phyloP scores from a whole-genome alignment of 2,797 vertebrate species.

The Xenopus petersii region DNA sequence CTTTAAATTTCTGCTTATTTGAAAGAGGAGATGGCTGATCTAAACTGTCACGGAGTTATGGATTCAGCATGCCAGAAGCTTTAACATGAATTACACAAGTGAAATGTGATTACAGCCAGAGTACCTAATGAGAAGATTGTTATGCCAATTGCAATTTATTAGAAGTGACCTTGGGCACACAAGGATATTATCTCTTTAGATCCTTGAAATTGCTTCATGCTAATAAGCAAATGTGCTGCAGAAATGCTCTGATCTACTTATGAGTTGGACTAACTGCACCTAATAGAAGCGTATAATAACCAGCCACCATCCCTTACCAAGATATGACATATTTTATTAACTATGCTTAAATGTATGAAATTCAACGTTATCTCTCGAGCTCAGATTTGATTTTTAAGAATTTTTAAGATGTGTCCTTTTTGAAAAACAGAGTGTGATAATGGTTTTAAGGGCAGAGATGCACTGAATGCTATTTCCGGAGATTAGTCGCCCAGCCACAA shows the following conservation, averaged over 20 bases:
- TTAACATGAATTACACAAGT: conserved; percentile 25
- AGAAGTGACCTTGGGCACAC: conserved; percentile 38
- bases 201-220: conserved; percentile 52
- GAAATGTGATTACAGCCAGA: conserved; percentile 21
- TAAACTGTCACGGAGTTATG: conserved; percentile 35
- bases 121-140: conserved; percentile 37
- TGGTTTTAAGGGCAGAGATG: not conserved
- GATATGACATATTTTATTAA: conserved; percentile 3
- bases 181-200: conserved; percentile 47
- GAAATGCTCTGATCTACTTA: not conserved
- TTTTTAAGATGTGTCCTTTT: not conserved
- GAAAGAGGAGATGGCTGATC: conserved; percentile 19
- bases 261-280: not conserved
- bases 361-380: not conserved
- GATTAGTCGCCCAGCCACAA: no score
- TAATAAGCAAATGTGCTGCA: conserved; percentile 21
- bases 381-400: not conserved
- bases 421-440: not conserved
- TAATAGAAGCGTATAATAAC: not conserved
- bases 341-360: not conserved
- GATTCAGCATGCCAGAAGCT: conserved; percentile 27
- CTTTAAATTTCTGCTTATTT: conserved; percentile 15
- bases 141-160: conserved; percentile 46
- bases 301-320: not conserved
- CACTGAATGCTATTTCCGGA: no score